Evolutionary conservation across 64 coral and sea anemone species (phyloP).

Genomic region (Exaiptasia diaphana): DNA sequence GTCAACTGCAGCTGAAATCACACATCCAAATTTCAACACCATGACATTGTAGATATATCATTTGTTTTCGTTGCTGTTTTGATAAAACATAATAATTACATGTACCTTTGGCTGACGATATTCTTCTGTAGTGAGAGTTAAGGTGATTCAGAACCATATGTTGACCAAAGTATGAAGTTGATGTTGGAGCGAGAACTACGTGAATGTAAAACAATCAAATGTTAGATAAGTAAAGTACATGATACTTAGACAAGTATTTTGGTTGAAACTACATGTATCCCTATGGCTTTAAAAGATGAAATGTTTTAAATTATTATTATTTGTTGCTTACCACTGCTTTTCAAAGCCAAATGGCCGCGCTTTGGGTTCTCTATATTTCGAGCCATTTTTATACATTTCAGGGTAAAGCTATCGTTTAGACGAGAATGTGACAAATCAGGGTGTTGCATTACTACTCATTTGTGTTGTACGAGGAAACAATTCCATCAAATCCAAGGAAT

Average conservation of each 20-base stretch:
- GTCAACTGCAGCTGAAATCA: constrained; percentile 50
- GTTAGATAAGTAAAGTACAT: too few species aligned
- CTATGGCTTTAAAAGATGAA: not conserved
- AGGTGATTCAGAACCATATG: constrained; percentile 56
- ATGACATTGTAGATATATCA: too few species aligned
- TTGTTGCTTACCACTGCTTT: constrained; percentile 51
- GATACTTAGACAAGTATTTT: too few species aligned
- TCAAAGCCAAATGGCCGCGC: constrained; percentile 48
- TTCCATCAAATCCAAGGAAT: too few species aligned
- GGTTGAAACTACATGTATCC: not conserved
- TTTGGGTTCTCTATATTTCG: too few species aligned
- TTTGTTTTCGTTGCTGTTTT: too few species aligned
- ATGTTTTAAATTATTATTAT: too few species aligned
- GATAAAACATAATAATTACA: not conserved
- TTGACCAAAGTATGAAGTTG: constrained; percentile 59
- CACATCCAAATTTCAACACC: not conserved
- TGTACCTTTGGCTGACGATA: constrained; percentile 48
- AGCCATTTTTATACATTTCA: too few species aligned
- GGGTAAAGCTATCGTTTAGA: too few species aligned
- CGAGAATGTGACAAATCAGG: too few species aligned
- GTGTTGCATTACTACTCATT: too few species aligned
- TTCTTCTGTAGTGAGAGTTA: constrained; percentile 63
- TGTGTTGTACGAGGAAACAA: too few species aligned
- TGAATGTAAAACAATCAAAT: not conserved
- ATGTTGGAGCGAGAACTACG: constrained; percentile 35